A percentile compares a stretch with the other conserved stretches of the same genome.
Conservation (phyloP, 2,888 invertebrate genomes). For the Leptogaster cylindrica region DNA sequence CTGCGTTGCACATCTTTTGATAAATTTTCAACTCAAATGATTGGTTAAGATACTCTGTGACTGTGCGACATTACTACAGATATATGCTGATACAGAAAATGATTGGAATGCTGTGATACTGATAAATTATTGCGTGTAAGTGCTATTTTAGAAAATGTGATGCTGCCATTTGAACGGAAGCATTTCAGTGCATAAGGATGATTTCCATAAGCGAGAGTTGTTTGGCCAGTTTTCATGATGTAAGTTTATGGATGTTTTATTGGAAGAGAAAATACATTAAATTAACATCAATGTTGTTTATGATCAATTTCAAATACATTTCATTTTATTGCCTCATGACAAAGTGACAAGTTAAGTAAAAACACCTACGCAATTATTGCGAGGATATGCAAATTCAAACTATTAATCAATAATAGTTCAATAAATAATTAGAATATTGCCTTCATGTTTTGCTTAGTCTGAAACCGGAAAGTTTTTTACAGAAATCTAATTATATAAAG, state of each 20-base stretch:
- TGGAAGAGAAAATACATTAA: too few relatives aligned
- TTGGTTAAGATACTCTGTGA: conserved; percentile 4
- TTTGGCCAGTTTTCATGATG: background rate
- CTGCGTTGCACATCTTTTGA: background rate
- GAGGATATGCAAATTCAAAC: too few relatives aligned
- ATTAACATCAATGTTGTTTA: conserved; percentile 6
- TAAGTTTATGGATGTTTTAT: background rate
- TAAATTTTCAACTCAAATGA: conserved; percentile 9
- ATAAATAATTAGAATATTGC: too few relatives aligned
- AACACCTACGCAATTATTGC: too few relatives aligned
- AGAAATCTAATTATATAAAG: too few relatives aligned
- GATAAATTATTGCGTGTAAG: conserved; percentile 36
- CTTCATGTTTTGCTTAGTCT: too few relatives aligned
- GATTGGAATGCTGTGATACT: conserved; percentile 37
- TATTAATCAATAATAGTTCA: too few relatives aligned
- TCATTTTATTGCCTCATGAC: too few relatives aligned
- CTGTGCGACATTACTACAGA: conserved; percentile 13
- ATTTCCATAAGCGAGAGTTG: conserved; percentile 26
- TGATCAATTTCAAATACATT: conserved; percentile 14
- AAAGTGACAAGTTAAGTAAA: too few relatives aligned
- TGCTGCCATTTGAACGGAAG: background rate
- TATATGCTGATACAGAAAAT: conserved; percentile 11
- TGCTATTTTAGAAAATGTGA: conserved; percentile 6
- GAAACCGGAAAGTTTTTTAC: too few relatives aligned
- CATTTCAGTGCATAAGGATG: conserved; percentile 8